Percentiles rank a stretch among this genome's conserved stretches.
Evolutionary conservation across 2,113 vertebrate species (phyloP).

Genomic region (Entomyzon cyanotis): DNA sequence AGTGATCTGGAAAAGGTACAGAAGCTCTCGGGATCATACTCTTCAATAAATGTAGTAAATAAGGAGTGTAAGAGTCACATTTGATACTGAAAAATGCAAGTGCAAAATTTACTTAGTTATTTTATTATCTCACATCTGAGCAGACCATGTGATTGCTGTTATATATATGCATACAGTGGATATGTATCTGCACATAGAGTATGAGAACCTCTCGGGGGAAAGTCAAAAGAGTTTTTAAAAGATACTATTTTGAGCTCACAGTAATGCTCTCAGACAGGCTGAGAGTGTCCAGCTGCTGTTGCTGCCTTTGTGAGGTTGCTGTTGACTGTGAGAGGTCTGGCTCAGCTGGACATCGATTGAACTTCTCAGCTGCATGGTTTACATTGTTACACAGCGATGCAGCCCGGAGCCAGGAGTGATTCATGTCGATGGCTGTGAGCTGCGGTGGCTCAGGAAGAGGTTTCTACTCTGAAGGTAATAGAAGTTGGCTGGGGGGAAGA

Average conservation of each 20-base stretch:
- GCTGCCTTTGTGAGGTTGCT: background rate
- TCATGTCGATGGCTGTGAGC: background rate
- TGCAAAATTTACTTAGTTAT: background rate
- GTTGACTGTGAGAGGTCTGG: background rate
- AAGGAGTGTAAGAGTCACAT: background rate
- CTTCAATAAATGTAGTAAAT: background rate
- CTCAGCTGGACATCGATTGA: background rate
- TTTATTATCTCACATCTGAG: background rate
- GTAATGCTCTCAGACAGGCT: background rate
- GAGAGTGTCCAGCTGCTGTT: background rate
- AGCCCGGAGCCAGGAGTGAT: background rate
- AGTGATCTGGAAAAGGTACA: background rate
- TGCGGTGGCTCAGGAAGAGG: background rate
- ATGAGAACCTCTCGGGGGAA: background rate
- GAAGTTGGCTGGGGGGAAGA: background rate
- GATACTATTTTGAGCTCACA: background rate
- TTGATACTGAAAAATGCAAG: background rate
- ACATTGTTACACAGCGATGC: background rate
- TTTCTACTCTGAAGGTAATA: background rate
- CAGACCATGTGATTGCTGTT: background rate
- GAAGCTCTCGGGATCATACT: background rate
- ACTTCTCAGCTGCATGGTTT: background rate
- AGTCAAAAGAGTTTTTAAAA: background rate
- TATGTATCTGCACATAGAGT: background rate
- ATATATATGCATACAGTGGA: too few species aligned